phyloP scores from a whole-genome alignment of 2,113 vertebrate genomes.

The Nesogale talazaci region DNA sequence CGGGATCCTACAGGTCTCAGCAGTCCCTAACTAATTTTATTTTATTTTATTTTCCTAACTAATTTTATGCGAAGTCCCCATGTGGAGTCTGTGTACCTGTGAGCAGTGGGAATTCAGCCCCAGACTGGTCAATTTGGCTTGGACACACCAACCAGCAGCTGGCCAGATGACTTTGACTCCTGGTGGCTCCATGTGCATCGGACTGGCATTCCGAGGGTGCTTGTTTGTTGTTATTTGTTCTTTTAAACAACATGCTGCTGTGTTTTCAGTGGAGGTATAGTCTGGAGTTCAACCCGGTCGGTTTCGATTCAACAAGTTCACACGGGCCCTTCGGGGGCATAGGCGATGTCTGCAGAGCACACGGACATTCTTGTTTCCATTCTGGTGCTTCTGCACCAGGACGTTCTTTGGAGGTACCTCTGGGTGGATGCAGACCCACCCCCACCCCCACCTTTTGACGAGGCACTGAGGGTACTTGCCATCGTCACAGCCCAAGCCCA shows the following conservation, averaged over 20 bases:
- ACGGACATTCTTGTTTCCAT: background rate
- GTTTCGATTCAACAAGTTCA: background rate
- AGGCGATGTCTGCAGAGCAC: background rate
- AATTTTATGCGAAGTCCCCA: background rate
- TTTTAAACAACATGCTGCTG: background rate
- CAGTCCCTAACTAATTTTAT: constrained; percentile 1
- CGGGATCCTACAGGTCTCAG: background rate
- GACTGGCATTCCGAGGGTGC: background rate
- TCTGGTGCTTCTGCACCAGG: background rate
- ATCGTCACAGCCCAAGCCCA: no score
- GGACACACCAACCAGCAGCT: background rate
- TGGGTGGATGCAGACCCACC: no score
- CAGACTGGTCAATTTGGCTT: background rate
- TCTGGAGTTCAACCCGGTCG: background rate
- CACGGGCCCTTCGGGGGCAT: background rate
- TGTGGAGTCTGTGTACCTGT: background rate
- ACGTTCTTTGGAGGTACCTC: no score
- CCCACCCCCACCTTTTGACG: no score
- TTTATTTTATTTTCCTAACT: no score
- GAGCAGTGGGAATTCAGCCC: background rate
- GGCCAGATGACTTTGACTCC: background rate
- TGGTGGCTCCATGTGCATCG: background rate
- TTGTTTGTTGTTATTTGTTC: background rate
- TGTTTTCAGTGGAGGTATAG: background rate
- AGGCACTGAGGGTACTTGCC: no score